A percentile compares a stretch with the other conserved stretches of the same genome.
phyloP scores from a whole-genome alignment of 2,888 invertebrate genomes.

The Lepidochrysops patricia region DNA sequence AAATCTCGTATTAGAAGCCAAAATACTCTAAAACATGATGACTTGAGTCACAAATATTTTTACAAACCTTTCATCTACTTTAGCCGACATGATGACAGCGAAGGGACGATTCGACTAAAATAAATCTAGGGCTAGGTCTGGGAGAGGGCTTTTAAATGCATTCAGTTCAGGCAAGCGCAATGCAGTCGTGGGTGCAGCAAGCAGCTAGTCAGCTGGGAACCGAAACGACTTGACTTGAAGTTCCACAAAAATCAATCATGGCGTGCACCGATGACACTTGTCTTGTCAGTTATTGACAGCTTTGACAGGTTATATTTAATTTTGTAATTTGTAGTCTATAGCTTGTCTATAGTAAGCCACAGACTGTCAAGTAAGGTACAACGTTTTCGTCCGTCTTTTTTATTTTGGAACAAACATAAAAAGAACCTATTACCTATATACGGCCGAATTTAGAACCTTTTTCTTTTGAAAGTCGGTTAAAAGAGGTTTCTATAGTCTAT shows the following conservation, averaged over 20 bases:
- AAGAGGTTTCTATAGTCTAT: too few species aligned
- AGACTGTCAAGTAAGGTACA: too few species aligned
- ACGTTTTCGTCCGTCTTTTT: too few species aligned
- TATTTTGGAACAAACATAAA: too few species aligned
- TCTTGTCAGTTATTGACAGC: neutral
- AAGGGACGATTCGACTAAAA: constrained; percentile 35
- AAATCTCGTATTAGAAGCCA: constrained; percentile 18
- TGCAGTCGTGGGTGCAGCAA: constrained; percentile 59
- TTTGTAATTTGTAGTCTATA: too few species aligned
- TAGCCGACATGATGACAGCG: constrained; percentile 41
- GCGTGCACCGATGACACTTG: constrained; percentile 21
- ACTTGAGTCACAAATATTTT: constrained; percentile 4
- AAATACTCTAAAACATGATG: neutral
- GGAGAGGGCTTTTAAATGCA: constrained; percentile 39
- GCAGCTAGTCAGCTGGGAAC: constrained; percentile 44
- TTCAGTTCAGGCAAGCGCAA: constrained; percentile 59
- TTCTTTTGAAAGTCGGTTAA: too few species aligned
- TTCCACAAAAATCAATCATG: constrained; percentile 55
- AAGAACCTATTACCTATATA: too few species aligned
- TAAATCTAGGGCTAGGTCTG: constrained; percentile 32
- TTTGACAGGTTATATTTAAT: neutral
- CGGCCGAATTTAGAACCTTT: too few species aligned
- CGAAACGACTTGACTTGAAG: constrained; percentile 25
- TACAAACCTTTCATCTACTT: constrained; percentile 57
- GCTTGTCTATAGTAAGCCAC: too few species aligned